Conservation (phyloP, 2,113 vertebrate species). For the Tragelaphus scriptus region DNA sequence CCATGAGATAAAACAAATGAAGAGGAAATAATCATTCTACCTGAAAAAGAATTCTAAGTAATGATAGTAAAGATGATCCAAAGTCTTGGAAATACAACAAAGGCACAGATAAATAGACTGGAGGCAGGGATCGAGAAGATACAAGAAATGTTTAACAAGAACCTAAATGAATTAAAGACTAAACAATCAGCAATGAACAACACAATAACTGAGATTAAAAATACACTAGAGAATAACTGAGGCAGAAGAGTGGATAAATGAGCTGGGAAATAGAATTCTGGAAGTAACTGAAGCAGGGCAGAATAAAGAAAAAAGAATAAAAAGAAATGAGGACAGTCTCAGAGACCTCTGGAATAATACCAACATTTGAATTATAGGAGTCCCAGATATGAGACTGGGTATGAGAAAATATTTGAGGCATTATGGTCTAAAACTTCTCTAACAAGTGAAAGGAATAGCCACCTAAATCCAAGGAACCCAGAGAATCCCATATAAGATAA, state of each 20-base stretch:
- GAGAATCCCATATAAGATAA: background rate
- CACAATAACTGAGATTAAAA: background rate
- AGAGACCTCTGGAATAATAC: background rate
- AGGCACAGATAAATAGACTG: background rate
- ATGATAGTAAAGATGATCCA: background rate
- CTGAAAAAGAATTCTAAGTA: background rate
- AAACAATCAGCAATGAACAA: background rate
- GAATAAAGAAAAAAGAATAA: background rate
- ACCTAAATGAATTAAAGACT: background rate
- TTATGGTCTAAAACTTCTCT: background rate
- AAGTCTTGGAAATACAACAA: background rate
- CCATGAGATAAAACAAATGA: background rate
- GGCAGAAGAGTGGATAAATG: background rate
- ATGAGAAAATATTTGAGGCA: background rate
- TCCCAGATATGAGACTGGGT: background rate
- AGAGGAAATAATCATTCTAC: background rate
- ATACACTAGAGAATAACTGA: background rate
- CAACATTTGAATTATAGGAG: background rate
- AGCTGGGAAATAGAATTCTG: background rate
- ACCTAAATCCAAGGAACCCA: background rate
- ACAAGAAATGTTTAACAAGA: background rate
- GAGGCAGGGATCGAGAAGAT: background rate
- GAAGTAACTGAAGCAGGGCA: background rate
- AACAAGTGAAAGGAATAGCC: background rate
- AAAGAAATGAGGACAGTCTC: background rate